Conservation (phyloP, 1,140 invertebrate genomes). For the Aphaenogaster rudis region DNA sequence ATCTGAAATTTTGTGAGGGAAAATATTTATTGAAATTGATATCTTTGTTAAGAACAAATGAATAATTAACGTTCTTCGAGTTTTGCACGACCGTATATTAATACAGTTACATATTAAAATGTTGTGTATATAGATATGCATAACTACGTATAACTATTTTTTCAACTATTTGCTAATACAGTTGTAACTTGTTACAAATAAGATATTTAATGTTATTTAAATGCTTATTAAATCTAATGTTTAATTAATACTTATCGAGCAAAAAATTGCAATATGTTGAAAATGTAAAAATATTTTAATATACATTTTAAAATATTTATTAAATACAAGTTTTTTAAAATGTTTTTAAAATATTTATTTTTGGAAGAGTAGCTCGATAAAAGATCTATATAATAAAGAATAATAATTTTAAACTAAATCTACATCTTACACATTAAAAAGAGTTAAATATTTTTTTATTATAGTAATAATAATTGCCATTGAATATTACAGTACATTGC, state of each 20-base stretch:
- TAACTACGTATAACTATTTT: neutral
- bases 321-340: neutral
- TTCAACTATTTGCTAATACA: neutral
- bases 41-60: slow-evolving; percentile 11
- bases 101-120: neutral
- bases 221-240: neutral
- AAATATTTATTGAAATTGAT: neutral
- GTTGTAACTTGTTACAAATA: neutral
- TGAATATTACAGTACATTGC: neutral
- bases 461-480: neutral
- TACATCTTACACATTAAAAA: neutral
- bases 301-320: neutral
- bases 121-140: neutral
- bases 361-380: neutral
- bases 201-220: slow-evolving; percentile 5
- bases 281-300: neutral
- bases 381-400: neutral
- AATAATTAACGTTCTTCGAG: neutral
- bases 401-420: neutral
- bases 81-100: neutral
- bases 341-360: neutral
- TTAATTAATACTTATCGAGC: neutral
- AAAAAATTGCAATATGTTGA: neutral
- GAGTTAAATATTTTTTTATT: neutral
- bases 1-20: neutral